Base-by-base conservation (phyloP, 2,797 vertebrate species). In the Octomys mimax region DNA sequence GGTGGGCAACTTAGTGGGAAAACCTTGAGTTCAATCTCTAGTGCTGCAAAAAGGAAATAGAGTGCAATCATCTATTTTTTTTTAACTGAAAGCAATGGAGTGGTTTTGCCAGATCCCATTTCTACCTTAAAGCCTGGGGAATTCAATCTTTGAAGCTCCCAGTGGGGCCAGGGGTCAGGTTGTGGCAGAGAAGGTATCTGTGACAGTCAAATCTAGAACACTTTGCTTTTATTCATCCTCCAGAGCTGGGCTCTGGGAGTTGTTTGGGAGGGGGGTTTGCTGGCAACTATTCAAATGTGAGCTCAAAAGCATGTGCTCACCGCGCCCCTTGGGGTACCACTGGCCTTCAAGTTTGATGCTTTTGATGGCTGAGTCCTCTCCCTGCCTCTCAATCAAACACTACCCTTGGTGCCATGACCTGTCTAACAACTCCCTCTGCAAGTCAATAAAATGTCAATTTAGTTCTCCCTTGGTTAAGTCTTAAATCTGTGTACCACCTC, bases 381-480 rank as follows among this genome's bases (percentile, higher is more conserved):
- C 42, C 21, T 0, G 36, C 59, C 39, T 88, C 77, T 95, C 92
- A 33, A 28, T 95, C 96, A 92, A 91, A 92, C 2, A 0, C 3
- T 95, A 97, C 87, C 96, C 94, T 98, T 97, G 95, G 83, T 49
- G 31, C 80, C 95, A 82, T 97, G 96, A 98, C 98, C 98, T 97
- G 92, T 97, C 94, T 91, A 98, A 98, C 96, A 98, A 95, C 93
- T 98, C 96, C 96, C 95, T 21, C 96, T 97, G 95, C 80, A 89
- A 98, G 97, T 93, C 97, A 98, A 98, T 98, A 97, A 93, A 42
- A 96, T 95, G 97, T 95, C 98, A 96, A 49, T 97, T 98, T 96
- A 97, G 82, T 96, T 95, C 97, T 97, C 97, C 97, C 98, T 98
- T 97, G 96, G 96, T 97, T 96, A 95, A 92, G 95, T 98, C 97